Percentiles rank a stretch among this genome's conserved stretches.
Conservation (phyloP, 2,797 vertebrate genomes). For the Acanthornis magna region DNA sequence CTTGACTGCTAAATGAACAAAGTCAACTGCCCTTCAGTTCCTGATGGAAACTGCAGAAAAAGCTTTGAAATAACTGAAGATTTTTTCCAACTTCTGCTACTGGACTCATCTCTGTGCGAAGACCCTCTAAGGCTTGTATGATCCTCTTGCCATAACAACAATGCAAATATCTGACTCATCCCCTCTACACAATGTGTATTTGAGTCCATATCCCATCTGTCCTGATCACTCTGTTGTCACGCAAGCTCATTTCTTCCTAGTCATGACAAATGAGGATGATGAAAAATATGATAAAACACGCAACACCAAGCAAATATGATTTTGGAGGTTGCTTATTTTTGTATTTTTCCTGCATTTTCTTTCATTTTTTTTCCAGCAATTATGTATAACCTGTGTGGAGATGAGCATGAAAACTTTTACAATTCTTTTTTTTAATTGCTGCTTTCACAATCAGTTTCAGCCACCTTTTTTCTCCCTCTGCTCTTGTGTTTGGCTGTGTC, state of each 20-base stretch:
- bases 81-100: not conserved
- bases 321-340: not conserved
- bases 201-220: not conserved
- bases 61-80: not conserved
- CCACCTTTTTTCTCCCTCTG: not conserved
- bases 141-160: not conserved
- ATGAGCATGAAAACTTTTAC: not conserved
- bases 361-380: not conserved
- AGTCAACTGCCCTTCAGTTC: not conserved
- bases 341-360: not conserved
- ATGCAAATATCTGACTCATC: not conserved
- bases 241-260: not conserved
- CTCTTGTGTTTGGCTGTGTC: not conserved
- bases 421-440: not conserved
- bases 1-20: accelerated
- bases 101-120: not conserved
- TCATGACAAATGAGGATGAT: not conserved
- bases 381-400: not conserved
- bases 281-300: not conserved
- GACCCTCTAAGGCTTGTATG: not conserved
- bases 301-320: not conserved
- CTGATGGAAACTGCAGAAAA: not conserved
- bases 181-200: not conserved
- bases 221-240: not conserved
- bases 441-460: not conserved